Evolutionary conservation across 92 coral and sea anemone species (phyloP).

Genomic region (Umimayanthus kanabou): DNA sequence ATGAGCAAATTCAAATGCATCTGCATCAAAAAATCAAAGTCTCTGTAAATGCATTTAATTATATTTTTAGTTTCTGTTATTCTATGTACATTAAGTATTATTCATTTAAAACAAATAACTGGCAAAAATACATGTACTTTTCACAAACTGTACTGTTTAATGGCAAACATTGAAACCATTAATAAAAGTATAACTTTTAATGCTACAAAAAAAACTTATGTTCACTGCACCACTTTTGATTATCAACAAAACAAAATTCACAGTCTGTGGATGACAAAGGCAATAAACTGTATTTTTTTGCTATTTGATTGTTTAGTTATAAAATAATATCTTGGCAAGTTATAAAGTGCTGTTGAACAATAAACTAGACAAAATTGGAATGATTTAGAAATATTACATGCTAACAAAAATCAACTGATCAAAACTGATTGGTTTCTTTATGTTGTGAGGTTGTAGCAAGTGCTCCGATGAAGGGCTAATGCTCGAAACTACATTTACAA

Average conservation of each 20-base stretch:
- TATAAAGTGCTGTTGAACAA: not conserved
- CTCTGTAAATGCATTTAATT: not conserved
- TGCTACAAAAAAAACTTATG: not conserved
- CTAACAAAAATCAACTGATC: no score
- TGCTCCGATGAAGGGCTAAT: no score
- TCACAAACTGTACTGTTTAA: not conserved
- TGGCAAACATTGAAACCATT: not conserved
- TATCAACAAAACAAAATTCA: not conserved
- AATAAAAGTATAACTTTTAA: not conserved
- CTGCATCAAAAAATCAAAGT: not conserved
- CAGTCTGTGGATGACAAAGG: not conserved
- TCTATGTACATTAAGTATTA: not conserved
- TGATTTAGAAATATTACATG: no score
- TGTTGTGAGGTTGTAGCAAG: no score
- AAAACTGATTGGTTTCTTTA: no score
- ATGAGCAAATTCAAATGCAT: conserved; percentile 2
- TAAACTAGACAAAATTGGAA: not conserved
- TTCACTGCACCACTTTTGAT: not conserved
- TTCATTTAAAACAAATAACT: not conserved
- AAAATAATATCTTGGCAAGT: not conserved
- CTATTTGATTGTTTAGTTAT: not conserved
- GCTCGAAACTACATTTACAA: not conserved
- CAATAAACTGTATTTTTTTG: not conserved
- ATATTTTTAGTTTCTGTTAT: not conserved
- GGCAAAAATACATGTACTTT: not conserved